These are phyloP conservation scores for Naja naja DNA, from an alignment of 2,113 vertebrate species.

Conservation along the genomic window DNA sequence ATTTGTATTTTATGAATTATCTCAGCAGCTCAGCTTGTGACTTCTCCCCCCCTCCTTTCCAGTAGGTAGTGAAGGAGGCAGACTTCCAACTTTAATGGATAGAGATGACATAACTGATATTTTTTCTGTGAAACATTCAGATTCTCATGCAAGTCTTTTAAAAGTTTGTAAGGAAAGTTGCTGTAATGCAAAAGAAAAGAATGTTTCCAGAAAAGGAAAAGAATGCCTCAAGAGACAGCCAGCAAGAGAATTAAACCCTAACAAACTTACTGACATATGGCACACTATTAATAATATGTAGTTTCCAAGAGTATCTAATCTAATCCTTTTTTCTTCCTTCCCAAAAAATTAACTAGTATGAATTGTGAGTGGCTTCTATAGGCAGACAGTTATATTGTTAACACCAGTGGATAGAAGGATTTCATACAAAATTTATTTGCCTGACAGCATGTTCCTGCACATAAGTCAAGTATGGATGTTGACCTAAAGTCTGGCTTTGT, in stretches of 20 bases:
- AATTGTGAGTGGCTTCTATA: neutral
- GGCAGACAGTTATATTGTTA: neutral
- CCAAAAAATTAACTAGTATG: neutral
- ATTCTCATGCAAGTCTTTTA: slow-evolving; percentile 29
- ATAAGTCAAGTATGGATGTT: neutral
- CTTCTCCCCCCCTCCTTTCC: neutral
- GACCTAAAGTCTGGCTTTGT: neutral
- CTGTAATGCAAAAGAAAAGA: slow-evolving; percentile 17
- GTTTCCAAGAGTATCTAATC: neutral
- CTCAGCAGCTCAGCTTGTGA: slow-evolving; percentile 5
- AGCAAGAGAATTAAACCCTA: neutral
- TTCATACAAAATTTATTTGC: neutral
- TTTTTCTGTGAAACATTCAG: slow-evolving; percentile 7
- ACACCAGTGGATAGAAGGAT: neutral
- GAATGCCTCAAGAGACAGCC: neutral
- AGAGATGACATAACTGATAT: neutral
- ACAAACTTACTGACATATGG: neutral
- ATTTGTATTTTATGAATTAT: slow-evolving; percentile 37
- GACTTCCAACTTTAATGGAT: slow-evolving; percentile 25
- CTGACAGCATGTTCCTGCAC: neutral
- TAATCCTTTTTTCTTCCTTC: neutral
- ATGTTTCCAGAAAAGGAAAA: slow-evolving; percentile 7
- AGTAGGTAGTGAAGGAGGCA: neutral
- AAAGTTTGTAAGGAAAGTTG: neutral
- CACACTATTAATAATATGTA: neutral